A percentile compares a stretch with the other conserved stretches of the same genome.
phyloP scores from a whole-genome alignment of 2,888 invertebrate species.

The Leptopilina drosophilae region DNA sequence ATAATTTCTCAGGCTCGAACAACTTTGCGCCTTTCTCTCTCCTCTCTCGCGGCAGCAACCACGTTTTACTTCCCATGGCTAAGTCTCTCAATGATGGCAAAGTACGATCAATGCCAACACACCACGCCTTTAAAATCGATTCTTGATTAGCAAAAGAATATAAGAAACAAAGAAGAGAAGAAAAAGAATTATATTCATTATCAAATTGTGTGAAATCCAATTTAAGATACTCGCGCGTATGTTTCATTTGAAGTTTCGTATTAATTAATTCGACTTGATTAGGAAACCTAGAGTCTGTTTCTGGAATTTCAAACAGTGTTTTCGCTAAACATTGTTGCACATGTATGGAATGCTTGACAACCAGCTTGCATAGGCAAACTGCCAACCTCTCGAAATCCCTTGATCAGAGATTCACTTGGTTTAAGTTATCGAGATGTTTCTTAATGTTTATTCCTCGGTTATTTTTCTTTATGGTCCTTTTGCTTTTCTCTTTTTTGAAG shows the following conservation, averaged over 20 bases:
- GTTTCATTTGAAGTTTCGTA: neutral
- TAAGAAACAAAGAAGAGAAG: neutral
- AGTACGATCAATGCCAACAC: constrained; percentile 25
- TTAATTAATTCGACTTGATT: constrained; percentile 30
- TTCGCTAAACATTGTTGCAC: constrained; percentile 32
- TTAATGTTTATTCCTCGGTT: neutral
- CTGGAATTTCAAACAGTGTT: constrained; percentile 34
- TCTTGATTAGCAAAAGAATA: neutral
- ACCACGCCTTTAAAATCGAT: constrained; percentile 15
- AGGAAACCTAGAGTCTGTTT: constrained; percentile 3
- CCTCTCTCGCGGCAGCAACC: too few species aligned
- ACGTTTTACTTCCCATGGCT: constrained; percentile 16
- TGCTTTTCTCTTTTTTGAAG: too few species aligned
- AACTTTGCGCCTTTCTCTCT: constrained; percentile 39
- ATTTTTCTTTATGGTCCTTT: neutral
- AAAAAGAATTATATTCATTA: neutral
- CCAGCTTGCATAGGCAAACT: constrained; percentile 29
- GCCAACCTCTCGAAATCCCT: constrained; percentile 5
- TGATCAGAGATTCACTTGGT: constrained; percentile 33
- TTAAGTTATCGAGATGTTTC: neutral
- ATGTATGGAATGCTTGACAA: constrained; percentile 27
- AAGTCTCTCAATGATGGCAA: constrained; percentile 20
- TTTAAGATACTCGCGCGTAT: neutral
- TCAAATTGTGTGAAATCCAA: neutral
- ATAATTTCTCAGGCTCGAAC: constrained; percentile 33